Percentiles rank a stretch among this genome's conserved stretches.
Conservation (phyloP, 2,113 vertebrate species). For the Donacobius atricapilla region DNA sequence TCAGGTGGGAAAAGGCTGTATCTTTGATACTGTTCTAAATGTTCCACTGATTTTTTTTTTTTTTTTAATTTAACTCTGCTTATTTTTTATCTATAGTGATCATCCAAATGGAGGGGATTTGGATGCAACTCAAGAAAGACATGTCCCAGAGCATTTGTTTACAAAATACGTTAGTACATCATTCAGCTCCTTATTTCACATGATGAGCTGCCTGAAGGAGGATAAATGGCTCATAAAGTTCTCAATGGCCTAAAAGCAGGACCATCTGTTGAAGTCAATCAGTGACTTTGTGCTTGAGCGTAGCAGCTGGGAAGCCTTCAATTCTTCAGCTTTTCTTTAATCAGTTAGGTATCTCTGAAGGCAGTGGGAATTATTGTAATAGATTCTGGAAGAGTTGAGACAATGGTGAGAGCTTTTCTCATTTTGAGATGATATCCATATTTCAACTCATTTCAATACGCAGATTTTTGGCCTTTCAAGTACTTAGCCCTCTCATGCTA, state of each 20-base stretch:
- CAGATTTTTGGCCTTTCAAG: background rate
- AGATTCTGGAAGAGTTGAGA: background rate
- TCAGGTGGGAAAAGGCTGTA: background rate
- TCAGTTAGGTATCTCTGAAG: constrained; percentile 6
- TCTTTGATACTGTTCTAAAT: background rate
- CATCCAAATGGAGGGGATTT: background rate
- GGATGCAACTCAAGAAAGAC: background rate
- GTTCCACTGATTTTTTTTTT: background rate
- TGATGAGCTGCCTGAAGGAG: constrained; percentile 18
- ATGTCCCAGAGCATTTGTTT: constrained; percentile 12
- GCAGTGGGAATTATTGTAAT: background rate
- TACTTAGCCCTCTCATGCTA: background rate
- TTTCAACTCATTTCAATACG: background rate
- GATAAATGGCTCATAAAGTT: constrained; percentile 47
- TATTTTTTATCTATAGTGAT: background rate
- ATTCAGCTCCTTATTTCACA: constrained; percentile 36
- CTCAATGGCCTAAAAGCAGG: constrained; percentile 40
- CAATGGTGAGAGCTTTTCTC: background rate
- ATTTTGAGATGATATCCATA: background rate
- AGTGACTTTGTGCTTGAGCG: background rate
- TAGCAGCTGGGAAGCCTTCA: constrained; percentile 6
- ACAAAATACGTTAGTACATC: background rate
- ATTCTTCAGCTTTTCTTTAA: constrained; percentile 13
- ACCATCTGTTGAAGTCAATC: constrained; percentile 44
- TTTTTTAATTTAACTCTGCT: background rate